Evolutionary conservation across 2,888 invertebrate species (phyloP), one percentile per base, ranked within the genome.

Genomic region (Timandra comae): DNA sequence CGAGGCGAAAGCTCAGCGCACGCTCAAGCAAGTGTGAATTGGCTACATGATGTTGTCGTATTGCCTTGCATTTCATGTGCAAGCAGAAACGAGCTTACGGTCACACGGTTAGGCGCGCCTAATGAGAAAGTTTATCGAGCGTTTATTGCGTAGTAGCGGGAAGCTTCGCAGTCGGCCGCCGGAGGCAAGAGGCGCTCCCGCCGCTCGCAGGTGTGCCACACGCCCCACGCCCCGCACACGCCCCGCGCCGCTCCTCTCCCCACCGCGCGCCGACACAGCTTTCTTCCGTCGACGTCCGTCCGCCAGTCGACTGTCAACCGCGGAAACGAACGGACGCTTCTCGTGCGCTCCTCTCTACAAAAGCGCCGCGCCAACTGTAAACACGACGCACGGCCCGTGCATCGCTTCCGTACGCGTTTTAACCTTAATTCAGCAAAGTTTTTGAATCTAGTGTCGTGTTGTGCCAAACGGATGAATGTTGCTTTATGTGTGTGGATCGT

Each of bases 121-220:
- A 82, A 82, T 84, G 82, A 82, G 82, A 84, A 84, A 84, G 81
- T 84, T 82, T 85, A 85, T 85, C 80, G 82, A 85, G 82, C 84
- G 84, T 79, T 82, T 85, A 84, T 82, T 85, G 82, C 84, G 82
- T 82, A 80, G 80, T 71, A 73, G 81, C 79, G 79, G 77, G 79
- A 80, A 80, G 81, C 82, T 79, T 72, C 73, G 66, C 61, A 64
- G 69, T 57, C 56, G 63, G 63, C 64, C 63, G 70, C 74, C 52
- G 49, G 52, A 53, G 54, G 74, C 67, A 58, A 63, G 66, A 66
- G 68, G 67, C 67, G 63, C 66, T 64, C 65, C 63, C 63, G 68
- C 66, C 73, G 70, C 65, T 67, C 73, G 79, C 80, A 80, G 79
- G 82, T 79, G 80, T 67, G 66, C 73, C 77, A 52, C 65, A 47